A percentile compares a stretch with the other conserved stretches of the same genome.
Evolutionary conservation across 2,113 vertebrate species (phyloP).

Genomic region (Dendropsophus ebraccatus): DNA sequence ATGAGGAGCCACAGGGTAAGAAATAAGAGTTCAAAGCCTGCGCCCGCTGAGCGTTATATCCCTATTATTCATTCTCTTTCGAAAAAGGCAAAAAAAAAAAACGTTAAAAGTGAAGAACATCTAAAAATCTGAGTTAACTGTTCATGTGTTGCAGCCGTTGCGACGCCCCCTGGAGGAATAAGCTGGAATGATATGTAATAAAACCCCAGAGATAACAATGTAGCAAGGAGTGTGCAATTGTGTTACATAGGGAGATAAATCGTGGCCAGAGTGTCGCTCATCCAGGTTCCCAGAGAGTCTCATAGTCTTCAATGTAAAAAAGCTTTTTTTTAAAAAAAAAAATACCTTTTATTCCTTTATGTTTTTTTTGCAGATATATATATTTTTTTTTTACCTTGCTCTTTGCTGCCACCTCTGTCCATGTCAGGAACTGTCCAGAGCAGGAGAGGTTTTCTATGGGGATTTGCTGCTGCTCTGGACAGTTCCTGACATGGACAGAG

Average conservation of each 20-base stretch:
- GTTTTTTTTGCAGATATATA: background rate
- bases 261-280: background rate
- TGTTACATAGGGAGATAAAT: background rate
- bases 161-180: background rate
- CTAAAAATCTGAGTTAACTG: background rate
- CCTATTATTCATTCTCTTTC: constrained; percentile 23
- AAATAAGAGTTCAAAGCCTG: constrained; percentile 11
- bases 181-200: background rate
- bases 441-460: too few species aligned
- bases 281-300: too few species aligned
- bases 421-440: too few species aligned
- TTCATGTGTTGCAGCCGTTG: background rate
- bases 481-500: too few species aligned
- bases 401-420: too few species aligned
- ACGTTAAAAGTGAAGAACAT: background rate
- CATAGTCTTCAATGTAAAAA: too few species aligned
- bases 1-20: constrained; percentile 34
- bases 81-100: constrained; percentile 18
- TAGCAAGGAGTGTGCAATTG: background rate
- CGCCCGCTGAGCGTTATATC: background rate
- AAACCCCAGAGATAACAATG: constrained; percentile 10
- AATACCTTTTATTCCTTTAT: too few species aligned
- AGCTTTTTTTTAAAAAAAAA: too few species aligned
- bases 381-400: background rate
- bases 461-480: too few species aligned